phyloP scores from a whole-genome alignment of 2,888 invertebrate species.

The Yponomeuta malinellus region DNA sequence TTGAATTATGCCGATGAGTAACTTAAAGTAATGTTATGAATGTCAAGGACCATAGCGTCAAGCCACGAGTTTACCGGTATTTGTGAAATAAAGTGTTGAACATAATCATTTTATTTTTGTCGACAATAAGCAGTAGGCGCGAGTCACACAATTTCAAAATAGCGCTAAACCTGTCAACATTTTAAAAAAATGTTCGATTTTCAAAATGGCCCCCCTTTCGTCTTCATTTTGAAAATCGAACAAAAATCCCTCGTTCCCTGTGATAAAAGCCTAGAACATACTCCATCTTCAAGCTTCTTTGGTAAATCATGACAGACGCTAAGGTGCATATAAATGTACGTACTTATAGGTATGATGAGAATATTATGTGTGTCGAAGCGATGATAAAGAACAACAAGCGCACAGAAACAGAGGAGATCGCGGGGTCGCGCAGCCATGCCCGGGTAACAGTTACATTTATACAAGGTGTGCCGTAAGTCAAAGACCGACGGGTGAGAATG shows the following conservation, averaged over 20 bases:
- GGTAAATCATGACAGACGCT: not conserved
- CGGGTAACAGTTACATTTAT: constrained; percentile 40
- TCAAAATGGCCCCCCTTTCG: too few relatives aligned
- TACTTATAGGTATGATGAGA: constrained; percentile 23
- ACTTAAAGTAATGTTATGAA: not conserved
- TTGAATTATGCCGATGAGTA: not conserved
- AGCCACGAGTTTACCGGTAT: not conserved
- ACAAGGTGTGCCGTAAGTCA: not conserved
- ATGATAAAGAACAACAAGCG: constrained; percentile 73
- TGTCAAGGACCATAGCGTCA: constrained; percentile 16
- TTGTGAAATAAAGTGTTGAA: not conserved
- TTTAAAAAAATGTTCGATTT: too few relatives aligned
- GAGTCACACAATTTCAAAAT: too few relatives aligned
- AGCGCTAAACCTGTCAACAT: too few relatives aligned
- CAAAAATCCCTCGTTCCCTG: too few relatives aligned
- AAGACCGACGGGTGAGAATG: not conserved
- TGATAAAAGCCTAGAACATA: too few relatives aligned
- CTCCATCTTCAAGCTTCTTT: not conserved
- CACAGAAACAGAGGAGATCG: constrained; percentile 65
- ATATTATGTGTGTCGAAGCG: constrained; percentile 35
- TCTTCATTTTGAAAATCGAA: too few relatives aligned
- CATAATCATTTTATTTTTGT: too few relatives aligned
- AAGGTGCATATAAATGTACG: not conserved
- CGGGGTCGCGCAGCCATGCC: constrained; percentile 69
- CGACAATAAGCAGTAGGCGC: too few relatives aligned